Evolutionary conservation across 2,797 vertebrate genomes (phyloP).

Genomic region (Xiphorhynchus erythropygius): DNA sequence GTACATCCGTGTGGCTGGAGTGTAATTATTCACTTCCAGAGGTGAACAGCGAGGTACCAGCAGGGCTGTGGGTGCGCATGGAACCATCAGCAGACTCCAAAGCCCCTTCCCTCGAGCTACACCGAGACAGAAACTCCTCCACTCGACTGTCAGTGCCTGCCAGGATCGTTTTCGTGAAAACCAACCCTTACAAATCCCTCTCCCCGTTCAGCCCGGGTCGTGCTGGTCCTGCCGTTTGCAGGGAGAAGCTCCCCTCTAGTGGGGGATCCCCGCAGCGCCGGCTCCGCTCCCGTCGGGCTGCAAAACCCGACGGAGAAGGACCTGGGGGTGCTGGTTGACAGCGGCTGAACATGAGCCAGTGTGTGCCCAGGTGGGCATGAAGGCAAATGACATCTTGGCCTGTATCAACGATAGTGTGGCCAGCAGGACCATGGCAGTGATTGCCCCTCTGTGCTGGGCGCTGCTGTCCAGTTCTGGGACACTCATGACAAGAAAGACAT

Average conservation of each 20-base stretch:
- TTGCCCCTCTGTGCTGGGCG: background rate
- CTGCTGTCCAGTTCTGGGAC: too few relatives aligned
- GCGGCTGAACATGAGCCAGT: background rate
- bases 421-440: background rate
- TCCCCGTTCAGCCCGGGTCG: rapidly evolving
- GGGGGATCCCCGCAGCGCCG: background rate
- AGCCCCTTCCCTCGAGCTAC: background rate
- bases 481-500: too few relatives aligned
- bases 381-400: background rate
- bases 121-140: background rate
- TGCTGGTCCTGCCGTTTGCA: background rate
- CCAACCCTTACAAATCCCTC: background rate
- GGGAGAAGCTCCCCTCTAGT: conserved; percentile 57
- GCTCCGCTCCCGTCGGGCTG: background rate
- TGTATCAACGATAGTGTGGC: background rate
- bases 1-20: background rate
- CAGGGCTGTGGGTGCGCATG: background rate
- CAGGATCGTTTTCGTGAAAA: rapidly evolving
- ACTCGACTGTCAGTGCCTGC: rapidly evolving
- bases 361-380: background rate
- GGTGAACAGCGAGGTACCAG: rapidly evolving
- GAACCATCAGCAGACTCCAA: rapidly evolving
- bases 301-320: background rate
- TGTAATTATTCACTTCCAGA: background rate
- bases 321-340: rapidly evolving